Base-by-base conservation (phyloP, 2,888 invertebrate genomes). In the Pyrocoelia pectoralis region DNA sequence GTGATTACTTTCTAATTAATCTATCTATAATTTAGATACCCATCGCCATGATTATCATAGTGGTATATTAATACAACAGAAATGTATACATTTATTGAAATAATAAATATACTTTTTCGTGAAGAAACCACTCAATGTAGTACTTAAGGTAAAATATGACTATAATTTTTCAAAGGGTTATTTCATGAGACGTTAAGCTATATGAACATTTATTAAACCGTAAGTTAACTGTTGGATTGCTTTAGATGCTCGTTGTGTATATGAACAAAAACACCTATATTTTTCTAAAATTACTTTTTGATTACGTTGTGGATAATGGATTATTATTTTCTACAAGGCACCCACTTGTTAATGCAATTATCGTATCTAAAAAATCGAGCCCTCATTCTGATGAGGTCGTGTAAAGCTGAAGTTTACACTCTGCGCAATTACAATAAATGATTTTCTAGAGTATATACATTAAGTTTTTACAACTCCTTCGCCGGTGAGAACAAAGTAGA, bases 401-500 rank as follows among this genome's bases (percentile, higher is more conserved):
- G 50, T 43, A 33, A 19, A 55, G 50, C 28, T 52, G 40, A 59
- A 55, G 58, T 63, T 59, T 55, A 55, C 63, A 55, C 50, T 63
- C 43, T 24, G 41, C 28, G 59, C 55, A 59, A 63, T 55, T 59
- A 64, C 52, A 59, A 55, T 52, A 56, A 64, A 60, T 60, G 59
- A 59, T 59, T 64, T 64, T 59, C 55, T 64, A 43, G 62, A 57
- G 56, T 62, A 62, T 50, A 57, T 59, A 52, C 59, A 59, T 59
- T 56, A 59, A 38, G 56, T 64, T 64, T 58, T 65, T 60, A 51
- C 56, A 54, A 60, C 65, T 60, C 56, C 56, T 52, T 58, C 58
- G 52, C 52, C 56, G 62, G 66, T 62, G 40, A 55, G 66, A 51
- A 62, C 66, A 66, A 66, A 65, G 61, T 29, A 18, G 46, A 61